phyloP scores from a whole-genome alignment of 2,113 vertebrate species.

The Epinephelus lanceolatus region DNA sequence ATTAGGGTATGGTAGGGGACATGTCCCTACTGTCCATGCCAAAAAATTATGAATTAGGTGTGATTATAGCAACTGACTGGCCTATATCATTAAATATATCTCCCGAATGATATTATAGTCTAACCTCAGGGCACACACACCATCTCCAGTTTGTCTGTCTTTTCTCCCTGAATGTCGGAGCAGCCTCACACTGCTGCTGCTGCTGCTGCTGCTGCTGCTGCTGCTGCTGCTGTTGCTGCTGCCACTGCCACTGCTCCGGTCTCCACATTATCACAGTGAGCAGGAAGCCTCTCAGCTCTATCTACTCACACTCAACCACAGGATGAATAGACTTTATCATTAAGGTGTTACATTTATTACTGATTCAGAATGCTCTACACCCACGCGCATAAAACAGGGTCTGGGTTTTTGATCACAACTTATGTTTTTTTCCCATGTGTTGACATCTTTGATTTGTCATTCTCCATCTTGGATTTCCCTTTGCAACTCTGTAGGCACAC shows the following conservation, averaged over 20 bases:
- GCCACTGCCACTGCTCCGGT: not conserved
- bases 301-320: not conserved
- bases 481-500: not conserved
- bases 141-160: constrained; percentile 9
- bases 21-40: not conserved
- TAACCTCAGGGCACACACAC: not conserved
- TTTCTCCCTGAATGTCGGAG: constrained; percentile 4
- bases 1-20: not conserved
- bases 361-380: not conserved
- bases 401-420: not conserved
- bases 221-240: not conserved
- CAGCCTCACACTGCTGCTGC: constrained; percentile 15
- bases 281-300: not conserved
- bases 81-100: not conserved
- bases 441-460: constrained; percentile 27
- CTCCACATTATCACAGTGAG: not conserved
- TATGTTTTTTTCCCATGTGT: constrained; percentile 1
- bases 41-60: constrained; percentile 20
- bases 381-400: not conserved
- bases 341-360: not conserved
- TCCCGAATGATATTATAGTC: not conserved
- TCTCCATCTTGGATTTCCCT: constrained; percentile 32
- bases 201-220: not conserved
- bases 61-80: constrained; percentile 38
- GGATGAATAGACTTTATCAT: not conserved